A percentile compares a stretch with the other conserved stretches of the same genome.
Evolutionary conservation across 1,140 invertebrate species (phyloP).

Genomic region (Hylaeus anthracinus): DNA sequence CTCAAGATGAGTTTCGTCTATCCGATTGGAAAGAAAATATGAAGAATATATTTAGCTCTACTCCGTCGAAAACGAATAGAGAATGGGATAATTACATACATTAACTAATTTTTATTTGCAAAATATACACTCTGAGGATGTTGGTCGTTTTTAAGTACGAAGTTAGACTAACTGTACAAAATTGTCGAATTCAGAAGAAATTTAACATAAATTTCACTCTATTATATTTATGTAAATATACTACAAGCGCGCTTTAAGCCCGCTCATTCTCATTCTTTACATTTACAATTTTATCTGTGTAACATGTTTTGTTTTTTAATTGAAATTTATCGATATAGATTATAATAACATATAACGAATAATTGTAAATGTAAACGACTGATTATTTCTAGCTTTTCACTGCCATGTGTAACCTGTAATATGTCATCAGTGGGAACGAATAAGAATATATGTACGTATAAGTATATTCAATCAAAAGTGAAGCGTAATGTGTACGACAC

Average conservation of each 20-base stretch:
- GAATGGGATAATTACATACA: constrained; percentile 27
- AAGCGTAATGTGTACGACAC: background rate
- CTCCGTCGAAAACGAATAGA: constrained; percentile 71
- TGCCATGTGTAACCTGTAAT: background rate
- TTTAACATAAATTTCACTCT: background rate
- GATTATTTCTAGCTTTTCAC: background rate
- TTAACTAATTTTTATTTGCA: background rate
- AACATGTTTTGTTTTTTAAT: constrained; percentile 36
- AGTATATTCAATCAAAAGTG: background rate
- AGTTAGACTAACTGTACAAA: background rate
- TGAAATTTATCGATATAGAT: constrained; percentile 33
- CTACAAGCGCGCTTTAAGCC: background rate
- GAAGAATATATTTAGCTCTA: constrained; percentile 75
- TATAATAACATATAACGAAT: constrained; percentile 14
- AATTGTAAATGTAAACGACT: background rate
- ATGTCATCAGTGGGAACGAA: background rate
- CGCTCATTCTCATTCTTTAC: background rate
- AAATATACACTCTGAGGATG: background rate
- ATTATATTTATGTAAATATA: background rate
- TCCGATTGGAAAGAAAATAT: constrained; percentile 72
- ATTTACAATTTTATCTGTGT: background rate
- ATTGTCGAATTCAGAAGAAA: background rate
- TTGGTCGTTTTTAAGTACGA: background rate
- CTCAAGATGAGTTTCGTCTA: constrained; percentile 65
- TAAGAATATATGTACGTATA: background rate